Percentiles rank a stretch among this genome's conserved stretches.
phyloP scores from a whole-genome alignment of 2,888 invertebrate species.

The Erynnis tages region DNA sequence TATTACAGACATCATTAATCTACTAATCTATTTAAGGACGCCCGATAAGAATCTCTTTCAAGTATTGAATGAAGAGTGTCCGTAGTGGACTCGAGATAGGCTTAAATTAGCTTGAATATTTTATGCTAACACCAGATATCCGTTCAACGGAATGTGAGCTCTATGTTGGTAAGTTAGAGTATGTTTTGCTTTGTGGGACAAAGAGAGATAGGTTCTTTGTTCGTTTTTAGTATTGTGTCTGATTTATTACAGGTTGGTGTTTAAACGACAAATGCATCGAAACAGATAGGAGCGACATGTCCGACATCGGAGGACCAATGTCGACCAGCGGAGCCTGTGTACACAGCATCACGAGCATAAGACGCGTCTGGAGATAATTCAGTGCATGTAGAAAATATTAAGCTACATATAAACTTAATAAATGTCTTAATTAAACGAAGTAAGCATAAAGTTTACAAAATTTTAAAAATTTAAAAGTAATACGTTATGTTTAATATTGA shows the following conservation, averaged over 20 bases:
- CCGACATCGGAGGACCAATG: conserved; percentile 78
- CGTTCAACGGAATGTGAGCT: neutral
- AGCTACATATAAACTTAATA: neutral
- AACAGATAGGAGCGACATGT: conserved; percentile 81
- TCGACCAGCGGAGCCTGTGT: conserved; percentile 61
- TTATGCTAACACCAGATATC: neutral
- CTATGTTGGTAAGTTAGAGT: neutral
- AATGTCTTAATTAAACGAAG: neutral
- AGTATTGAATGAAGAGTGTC: conserved; percentile 81
- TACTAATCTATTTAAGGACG: conserved; percentile 81
- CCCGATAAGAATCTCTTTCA: conserved; percentile 82
- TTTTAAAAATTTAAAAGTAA: too few species aligned
- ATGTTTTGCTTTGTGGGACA: neutral
- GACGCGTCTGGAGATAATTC: conserved; percentile 50
- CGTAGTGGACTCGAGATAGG: conserved; percentile 79
- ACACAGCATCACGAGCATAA: conserved; percentile 47
- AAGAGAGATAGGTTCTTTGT: conserved; percentile 2
- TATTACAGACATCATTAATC: conserved; percentile 82
- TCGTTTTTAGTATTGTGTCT: conserved; percentile 46
- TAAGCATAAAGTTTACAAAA: too few species aligned
- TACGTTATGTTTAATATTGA: too few species aligned
- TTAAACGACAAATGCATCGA: conserved; percentile 82
- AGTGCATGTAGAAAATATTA: neutral
- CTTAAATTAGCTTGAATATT: conserved; percentile 60
- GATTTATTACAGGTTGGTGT: conserved; percentile 82